Conservation (phyloP, 2,888 invertebrate species). For the Willowsia nigromaculata region DNA sequence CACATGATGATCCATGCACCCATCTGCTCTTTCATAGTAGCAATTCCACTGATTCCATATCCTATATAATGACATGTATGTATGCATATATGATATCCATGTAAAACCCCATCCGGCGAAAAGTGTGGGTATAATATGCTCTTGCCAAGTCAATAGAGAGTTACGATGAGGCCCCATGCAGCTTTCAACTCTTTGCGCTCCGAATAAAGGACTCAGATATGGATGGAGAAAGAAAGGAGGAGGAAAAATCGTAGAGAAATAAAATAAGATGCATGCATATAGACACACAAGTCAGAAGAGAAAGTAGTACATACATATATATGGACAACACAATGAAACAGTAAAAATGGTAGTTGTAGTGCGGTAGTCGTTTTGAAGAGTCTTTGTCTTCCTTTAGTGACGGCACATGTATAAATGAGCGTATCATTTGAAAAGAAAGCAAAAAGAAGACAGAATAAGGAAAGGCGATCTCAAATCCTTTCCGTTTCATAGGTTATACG, state of each 20-base stretch:
- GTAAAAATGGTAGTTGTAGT: conserved; percentile 43
- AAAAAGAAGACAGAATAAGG: conserved; percentile 42
- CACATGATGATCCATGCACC: conserved; percentile 69
- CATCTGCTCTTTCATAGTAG: conserved; percentile 57
- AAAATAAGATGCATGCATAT: conserved; percentile 46
- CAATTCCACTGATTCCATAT: conserved; percentile 47
- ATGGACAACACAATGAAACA: conserved; percentile 23
- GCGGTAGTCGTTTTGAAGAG: conserved; percentile 55
- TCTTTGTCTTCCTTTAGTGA: conserved; percentile 34
- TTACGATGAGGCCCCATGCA: conserved; percentile 67
- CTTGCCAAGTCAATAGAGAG: conserved; percentile 72
- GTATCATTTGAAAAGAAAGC: conserved; percentile 23
- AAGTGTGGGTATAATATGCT: conserved; percentile 61
- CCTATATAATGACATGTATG: too few species aligned
- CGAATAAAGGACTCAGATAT: conserved; percentile 10
- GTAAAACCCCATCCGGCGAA: conserved; percentile 30
- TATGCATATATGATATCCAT: conserved; percentile 33
- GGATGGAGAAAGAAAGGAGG: neutral
- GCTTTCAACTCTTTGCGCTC: conserved; percentile 60
- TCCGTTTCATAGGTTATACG: conserved; percentile 41
- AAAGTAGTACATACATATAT: neutral
- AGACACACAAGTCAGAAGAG: neutral
- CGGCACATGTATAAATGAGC: neutral
- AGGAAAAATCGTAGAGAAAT: conserved; percentile 32
- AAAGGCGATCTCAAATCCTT: conserved; percentile 67